phyloP scores from a whole-genome alignment of 2,888 invertebrate species.

The Calliopum simillimum region DNA sequence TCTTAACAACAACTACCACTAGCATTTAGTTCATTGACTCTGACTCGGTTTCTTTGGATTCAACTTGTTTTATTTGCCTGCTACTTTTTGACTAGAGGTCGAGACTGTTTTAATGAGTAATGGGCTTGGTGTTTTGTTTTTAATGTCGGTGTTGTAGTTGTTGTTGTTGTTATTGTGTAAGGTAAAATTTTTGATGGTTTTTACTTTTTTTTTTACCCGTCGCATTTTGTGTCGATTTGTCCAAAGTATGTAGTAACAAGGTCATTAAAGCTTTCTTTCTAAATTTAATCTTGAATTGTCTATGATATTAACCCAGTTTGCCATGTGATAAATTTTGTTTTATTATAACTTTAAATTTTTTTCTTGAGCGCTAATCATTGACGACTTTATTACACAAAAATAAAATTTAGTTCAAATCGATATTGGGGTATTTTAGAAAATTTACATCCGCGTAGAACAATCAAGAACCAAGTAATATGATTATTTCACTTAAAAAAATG shows the following conservation, averaged over 20 bases:
- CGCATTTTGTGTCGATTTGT: conserved; percentile 13
- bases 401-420: no score
- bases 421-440: no score
- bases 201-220: not conserved
- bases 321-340: no score
- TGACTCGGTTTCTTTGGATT: not conserved
- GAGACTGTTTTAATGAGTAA: conserved; percentile 1
- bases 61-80: not conserved
- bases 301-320: no score
- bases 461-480: no score
- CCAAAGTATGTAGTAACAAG: conserved; percentile 26
- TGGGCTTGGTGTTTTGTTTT: not conserved
- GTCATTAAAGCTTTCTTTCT: not conserved
- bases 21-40: conserved; percentile 14
- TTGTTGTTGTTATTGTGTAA: conserved; percentile 12
- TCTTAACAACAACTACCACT: no score
- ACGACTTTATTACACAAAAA: no score
- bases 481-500: no score
- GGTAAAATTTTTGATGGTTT: not conserved
- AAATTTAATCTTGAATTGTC: no score
- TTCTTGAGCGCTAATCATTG: no score
- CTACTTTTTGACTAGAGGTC: conserved; percentile 14
- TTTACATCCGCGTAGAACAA: no score
- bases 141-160: conserved; percentile 19
- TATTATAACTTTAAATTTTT: no score